Conservation (phyloP, 2,797 vertebrate genomes). For the Alosa sapidissima region DNA sequence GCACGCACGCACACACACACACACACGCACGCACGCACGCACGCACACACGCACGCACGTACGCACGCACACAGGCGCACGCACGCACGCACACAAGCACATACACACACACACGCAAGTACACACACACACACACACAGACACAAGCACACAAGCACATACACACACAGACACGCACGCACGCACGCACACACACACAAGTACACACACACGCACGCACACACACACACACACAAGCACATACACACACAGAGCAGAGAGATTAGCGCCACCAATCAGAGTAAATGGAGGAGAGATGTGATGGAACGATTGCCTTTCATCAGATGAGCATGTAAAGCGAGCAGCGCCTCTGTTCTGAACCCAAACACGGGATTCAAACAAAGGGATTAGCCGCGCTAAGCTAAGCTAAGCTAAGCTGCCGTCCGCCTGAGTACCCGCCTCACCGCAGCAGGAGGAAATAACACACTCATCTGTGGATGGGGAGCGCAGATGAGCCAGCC, state of each 20-base stretch:
- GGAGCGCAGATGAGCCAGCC: not conserved
- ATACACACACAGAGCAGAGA: not conserved
- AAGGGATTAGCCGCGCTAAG: not conserved
- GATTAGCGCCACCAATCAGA: not conserved
- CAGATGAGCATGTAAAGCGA: not conserved
- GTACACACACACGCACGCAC: conserved; percentile 35
- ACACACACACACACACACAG: not conserved
- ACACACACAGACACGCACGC: conserved; percentile 47
- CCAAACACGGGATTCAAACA: not conserved
- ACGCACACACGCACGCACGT: conserved; percentile 28
- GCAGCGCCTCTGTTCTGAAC: not conserved
- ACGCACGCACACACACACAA: conserved; percentile 38
- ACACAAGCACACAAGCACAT: conserved; percentile 22
- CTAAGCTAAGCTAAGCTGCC: not conserved
- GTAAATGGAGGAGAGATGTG: not conserved
- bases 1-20: no score
- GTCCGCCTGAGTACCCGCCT: not conserved
- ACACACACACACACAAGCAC: conserved; percentile 27
- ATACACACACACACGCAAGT: conserved; percentile 19
- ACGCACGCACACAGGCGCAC: not conserved
- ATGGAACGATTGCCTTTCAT: not conserved
- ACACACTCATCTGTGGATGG: not conserved
- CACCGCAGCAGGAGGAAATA: not conserved
- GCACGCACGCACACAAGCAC: conserved; percentile 34
- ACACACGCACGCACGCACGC: conserved; percentile 33